These are phyloP conservation scores for Tamias sibiricus DNA, from an alignment of 2,113 vertebrate species.

Conservation along the genomic window DNA sequence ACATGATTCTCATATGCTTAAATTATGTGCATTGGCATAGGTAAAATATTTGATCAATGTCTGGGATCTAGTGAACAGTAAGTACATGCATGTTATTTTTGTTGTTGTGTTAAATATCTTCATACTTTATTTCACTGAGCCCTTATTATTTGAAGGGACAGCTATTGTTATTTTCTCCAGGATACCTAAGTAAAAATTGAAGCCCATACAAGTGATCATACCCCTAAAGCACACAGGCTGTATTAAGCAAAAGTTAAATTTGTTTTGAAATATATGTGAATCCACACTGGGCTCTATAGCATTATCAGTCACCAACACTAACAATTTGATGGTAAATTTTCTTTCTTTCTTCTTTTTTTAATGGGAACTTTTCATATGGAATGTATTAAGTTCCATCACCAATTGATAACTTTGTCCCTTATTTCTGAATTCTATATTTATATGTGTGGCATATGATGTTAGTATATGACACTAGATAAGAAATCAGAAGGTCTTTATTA, in stretches of 20 bases:
- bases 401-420: not conserved
- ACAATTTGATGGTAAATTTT: not conserved
- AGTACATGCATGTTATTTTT: not conserved
- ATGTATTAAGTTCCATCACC: not conserved
- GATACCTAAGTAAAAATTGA: not conserved
- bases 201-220: not conserved
- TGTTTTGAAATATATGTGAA: not conserved
- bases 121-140: not conserved
- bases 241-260: not conserved
- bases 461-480: not conserved
- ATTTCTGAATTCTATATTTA: not conserved
- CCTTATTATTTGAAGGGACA: not conserved
- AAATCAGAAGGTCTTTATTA: not conserved
- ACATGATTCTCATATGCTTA: not conserved
- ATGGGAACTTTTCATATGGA: not conserved
- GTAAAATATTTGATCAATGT: not conserved
- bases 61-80: not conserved
- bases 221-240: not conserved
- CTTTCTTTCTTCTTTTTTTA: too few species aligned
- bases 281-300: not conserved
- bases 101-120: not conserved
- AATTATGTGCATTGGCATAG: not conserved
- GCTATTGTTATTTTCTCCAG: not conserved
- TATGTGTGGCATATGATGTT: not conserved
- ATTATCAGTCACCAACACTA: not conserved